phyloP scores from a whole-genome alignment of 2,888 invertebrate genomes.

The Melinaea menophilus region DNA sequence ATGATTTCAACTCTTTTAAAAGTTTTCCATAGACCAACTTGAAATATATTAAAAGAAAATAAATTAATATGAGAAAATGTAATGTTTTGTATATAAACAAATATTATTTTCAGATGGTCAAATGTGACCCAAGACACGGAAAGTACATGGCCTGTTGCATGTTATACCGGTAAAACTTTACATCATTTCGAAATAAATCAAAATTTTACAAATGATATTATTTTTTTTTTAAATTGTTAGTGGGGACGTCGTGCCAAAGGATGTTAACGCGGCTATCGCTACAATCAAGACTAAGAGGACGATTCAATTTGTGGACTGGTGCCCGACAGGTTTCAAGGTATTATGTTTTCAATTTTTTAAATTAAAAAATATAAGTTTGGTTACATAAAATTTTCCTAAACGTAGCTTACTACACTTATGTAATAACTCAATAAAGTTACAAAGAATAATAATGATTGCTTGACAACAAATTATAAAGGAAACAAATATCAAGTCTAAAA shows the following conservation, averaged over 20 bases:
- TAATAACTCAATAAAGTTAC: too few relatives aligned
- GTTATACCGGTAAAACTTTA: slow-evolving; percentile 82
- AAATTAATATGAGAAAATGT: too few relatives aligned
- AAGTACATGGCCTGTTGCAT: slow-evolving; percentile 97
- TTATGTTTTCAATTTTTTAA: neutral
- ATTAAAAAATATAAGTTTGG: too few relatives aligned
- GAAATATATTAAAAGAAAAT: too few relatives aligned
- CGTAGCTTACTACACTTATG: too few relatives aligned
- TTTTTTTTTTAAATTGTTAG: slow-evolving; percentile 51
- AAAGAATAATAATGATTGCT: too few relatives aligned
- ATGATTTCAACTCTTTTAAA: too few relatives aligned
- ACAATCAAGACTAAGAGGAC: slow-evolving; percentile 96
- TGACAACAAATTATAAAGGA: too few relatives aligned
- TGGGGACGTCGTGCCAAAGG: slow-evolving; percentile 95
- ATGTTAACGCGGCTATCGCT: slow-evolving; percentile 94
- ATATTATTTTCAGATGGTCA: slow-evolving; percentile 84
- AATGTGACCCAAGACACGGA: slow-evolving; percentile 93
- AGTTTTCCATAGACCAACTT: too few relatives aligned
- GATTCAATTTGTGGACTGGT: slow-evolving; percentile 94
- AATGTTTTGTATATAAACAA: neutral
- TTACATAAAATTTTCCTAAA: too few relatives aligned
- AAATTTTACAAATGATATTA: slow-evolving; percentile 4
- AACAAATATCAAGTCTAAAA: too few relatives aligned
- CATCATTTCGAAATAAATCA: neutral
- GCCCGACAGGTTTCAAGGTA: slow-evolving; percentile 87